These are phyloP conservation scores for Hyphantria cunea DNA, from an alignment of 1,140 invertebrate species.

Conservation along the genomic window DNA sequence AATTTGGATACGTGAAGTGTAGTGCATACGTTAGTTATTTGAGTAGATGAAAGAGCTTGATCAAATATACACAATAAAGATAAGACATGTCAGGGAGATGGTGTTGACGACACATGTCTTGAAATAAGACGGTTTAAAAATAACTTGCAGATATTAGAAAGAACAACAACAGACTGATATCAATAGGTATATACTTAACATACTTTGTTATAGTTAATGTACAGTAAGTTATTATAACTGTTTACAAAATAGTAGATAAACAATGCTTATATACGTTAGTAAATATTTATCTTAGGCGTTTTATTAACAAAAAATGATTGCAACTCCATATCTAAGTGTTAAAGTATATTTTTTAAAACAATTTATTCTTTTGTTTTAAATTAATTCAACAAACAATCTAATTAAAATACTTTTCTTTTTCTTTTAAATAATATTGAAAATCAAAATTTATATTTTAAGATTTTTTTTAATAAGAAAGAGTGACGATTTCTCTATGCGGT, in stretches of 20 bases:
- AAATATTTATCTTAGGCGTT: not conserved
- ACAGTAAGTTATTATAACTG: no score
- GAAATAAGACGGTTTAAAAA: slow-evolving; percentile 57
- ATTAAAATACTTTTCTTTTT: no score
- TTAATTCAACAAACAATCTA: no score
- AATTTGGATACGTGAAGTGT: not conserved
- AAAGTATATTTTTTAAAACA: not conserved
- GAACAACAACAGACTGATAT: not conserved
- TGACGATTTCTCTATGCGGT: slow-evolving; percentile 5
- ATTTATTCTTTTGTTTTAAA: no score
- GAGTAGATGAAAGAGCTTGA: slow-evolving; percentile 28
- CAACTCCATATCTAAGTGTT: not conserved
- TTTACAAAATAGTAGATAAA: no score
- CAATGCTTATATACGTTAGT: no score
- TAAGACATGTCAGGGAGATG: slow-evolving; percentile 56
- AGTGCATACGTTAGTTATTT: not conserved
- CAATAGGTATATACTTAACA: not conserved
- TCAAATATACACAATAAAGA: slow-evolving; percentile 53
- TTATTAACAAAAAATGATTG: no score
- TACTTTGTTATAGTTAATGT: not conserved
- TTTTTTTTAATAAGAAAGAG: no score
- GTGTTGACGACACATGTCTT: slow-evolving; percentile 55
- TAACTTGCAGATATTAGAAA: slow-evolving; percentile 35
- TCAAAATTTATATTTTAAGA: no score
- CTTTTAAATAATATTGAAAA: no score